Evolutionary conservation across 2,888 invertebrate genomes (phyloP).

Genomic region (Drosophila imparisetae): DNA sequence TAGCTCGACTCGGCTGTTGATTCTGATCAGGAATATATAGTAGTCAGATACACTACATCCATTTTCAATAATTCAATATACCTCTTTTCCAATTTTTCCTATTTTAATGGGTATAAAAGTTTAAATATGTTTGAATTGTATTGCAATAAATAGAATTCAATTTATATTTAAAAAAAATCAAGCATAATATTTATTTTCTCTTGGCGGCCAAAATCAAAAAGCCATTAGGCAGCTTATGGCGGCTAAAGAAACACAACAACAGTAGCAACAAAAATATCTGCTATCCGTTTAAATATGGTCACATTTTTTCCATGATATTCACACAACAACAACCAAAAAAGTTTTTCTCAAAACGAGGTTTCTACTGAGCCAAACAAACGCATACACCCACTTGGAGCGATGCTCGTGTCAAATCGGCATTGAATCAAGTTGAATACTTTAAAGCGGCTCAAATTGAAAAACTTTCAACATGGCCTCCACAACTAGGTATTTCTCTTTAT

Average conservation of each 20-base stretch:
- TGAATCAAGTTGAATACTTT: slow-evolving; percentile 66
- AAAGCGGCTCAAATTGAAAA: slow-evolving; percentile 78
- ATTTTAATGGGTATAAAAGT: not conserved
- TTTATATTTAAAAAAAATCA: not conserved
- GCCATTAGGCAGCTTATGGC: slow-evolving; percentile 54
- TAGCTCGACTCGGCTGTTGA: not conserved
- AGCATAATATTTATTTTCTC: not conserved
- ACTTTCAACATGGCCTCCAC: slow-evolving; percentile 65
- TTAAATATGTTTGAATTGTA: not conserved
- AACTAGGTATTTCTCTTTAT: slow-evolving; percentile 34
- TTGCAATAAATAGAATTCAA: slow-evolving; percentile 1
- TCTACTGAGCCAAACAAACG: not conserved
- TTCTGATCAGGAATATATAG: not conserved
- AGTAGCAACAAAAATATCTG: slow-evolving; percentile 32
- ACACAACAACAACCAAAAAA: slow-evolving; percentile 3
- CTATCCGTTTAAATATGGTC: slow-evolving; percentile 42
- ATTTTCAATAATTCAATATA: not conserved
- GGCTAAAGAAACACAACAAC: slow-evolving; percentile 4
- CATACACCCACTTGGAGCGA: not conserved
- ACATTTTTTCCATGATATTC: slow-evolving; percentile 39
- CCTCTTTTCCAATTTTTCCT: not conserved
- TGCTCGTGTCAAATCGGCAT: slow-evolving; percentile 36
- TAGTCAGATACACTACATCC: not conserved
- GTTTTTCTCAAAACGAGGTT: slow-evolving; percentile 23
- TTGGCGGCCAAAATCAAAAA: slow-evolving; percentile 55